Conservation (phyloP, 1,140 invertebrate genomes). For the Tetramorium simillimum region DNA sequence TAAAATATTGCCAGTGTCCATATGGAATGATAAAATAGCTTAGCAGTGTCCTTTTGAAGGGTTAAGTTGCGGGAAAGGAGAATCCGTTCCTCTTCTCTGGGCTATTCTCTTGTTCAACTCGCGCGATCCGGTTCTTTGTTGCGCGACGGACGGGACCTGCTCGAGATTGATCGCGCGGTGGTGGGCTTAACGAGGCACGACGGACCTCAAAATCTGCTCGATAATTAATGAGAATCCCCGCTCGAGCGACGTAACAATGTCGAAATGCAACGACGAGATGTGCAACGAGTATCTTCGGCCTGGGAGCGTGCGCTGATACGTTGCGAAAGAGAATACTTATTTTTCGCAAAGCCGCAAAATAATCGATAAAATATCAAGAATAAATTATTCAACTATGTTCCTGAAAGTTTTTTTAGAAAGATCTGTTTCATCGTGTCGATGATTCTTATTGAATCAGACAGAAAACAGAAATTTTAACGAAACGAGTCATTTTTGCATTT, state of each 20-base stretch:
- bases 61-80: background rate
- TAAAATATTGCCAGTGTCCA: background rate
- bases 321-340: background rate
- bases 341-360: background rate
- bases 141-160: constrained; percentile 43
- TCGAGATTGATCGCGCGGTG: constrained; percentile 65
- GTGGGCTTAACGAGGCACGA: constrained; percentile 70
- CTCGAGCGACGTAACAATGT: constrained; percentile 12
- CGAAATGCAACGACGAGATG: constrained; percentile 4
- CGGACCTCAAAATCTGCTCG: constrained; percentile 63
- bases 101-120: constrained; percentile 53
- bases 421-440: background rate
- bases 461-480: background rate
- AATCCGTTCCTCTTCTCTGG: background rate
- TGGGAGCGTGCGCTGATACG: background rate
- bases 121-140: constrained; percentile 72
- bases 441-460: background rate
- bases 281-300: constrained; percentile 1
- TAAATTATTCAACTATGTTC: background rate
- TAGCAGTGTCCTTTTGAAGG: constrained; percentile 12
- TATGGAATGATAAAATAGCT: background rate
- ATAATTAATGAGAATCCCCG: constrained; percentile 67
- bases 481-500: background rate
- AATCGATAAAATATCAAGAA: background rate
- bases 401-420: background rate